phyloP scores from a whole-genome alignment of 1,140 invertebrate species.

The Sminthurinus signatus region DNA sequence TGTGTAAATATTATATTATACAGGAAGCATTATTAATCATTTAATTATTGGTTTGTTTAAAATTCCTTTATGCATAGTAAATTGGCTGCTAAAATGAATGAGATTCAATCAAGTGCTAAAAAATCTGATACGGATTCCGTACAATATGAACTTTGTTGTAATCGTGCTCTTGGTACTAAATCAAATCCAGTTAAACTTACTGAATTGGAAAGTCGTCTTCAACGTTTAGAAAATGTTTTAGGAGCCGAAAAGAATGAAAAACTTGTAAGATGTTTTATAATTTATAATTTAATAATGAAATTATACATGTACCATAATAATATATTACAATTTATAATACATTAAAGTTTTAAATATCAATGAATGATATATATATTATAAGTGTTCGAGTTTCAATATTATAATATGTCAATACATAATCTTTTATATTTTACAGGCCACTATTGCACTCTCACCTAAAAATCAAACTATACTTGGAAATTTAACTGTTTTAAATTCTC shows the following conservation, averaged over 20 bases:
- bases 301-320: no score
- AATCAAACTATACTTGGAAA: constrained; percentile 49
- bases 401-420: no score
- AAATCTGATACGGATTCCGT: constrained; percentile 10
- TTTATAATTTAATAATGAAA: no score
- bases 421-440: constrained; percentile 40
- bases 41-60: no score
- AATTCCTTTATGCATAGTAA: constrained; percentile 22
- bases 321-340: no score
- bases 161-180: background rate
- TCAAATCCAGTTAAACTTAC: constrained; percentile 2
- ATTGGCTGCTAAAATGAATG: constrained; percentile 25
- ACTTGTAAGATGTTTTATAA: constrained; percentile 32
- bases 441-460: constrained; percentile 44
- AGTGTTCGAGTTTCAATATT: no score
- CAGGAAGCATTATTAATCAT: no score
- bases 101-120: constrained; percentile 5
- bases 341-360: no score
- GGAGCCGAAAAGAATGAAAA: constrained; percentile 44
- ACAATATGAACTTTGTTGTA: constrained; percentile 27
- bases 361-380: no score
- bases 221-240: constrained; percentile 49
- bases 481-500: constrained; percentile 49
- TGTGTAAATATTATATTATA: no score
- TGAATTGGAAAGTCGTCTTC: constrained; percentile 20